Evolutionary conservation across 2,113 vertebrate species (phyloP).

Genomic region (Zosterops pallidus): DNA sequence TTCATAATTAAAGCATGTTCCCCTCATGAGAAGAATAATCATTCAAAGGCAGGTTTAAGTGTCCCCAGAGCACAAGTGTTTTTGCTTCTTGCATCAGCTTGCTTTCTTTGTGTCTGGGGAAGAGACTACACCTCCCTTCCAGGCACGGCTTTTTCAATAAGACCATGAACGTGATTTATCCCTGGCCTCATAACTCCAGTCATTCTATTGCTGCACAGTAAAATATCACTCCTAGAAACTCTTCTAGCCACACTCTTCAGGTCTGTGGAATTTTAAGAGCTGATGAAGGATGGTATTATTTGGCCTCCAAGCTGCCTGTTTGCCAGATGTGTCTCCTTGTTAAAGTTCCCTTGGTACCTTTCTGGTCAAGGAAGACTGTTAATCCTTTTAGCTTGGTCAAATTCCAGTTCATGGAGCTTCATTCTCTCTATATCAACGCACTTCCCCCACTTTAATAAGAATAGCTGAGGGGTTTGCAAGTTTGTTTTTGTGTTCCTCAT

Average conservation of each 20-base stretch:
- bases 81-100: constrained; percentile 24
- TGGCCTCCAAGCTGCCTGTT: not conserved
- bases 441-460: not conserved
- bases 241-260: not conserved
- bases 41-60: not conserved
- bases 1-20: constrained; percentile 1
- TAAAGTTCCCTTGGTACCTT: constrained; percentile 28
- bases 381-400: constrained; percentile 57
- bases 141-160: constrained; percentile 16
- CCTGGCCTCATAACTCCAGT: constrained; percentile 47
- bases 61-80: not conserved
- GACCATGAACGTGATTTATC: constrained; percentile 54
- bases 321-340: constrained; percentile 22
- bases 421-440: not conserved
- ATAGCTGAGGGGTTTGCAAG: not conserved
- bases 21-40: not conserved
- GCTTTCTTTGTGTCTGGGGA: constrained; percentile 14
- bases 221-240: constrained; percentile 50
- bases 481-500: not conserved
- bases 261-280: constrained; percentile 35
- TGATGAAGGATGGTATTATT: constrained; percentile 21
- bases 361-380: constrained; percentile 6
- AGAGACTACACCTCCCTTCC: constrained; percentile 7
- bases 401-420: not conserved
- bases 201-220: constrained; percentile 27